Evolutionary conservation across 2,797 vertebrate genomes (phyloP), one percentile per base, ranked within the genome.

Genomic region (Graptemys geographica): DNA sequence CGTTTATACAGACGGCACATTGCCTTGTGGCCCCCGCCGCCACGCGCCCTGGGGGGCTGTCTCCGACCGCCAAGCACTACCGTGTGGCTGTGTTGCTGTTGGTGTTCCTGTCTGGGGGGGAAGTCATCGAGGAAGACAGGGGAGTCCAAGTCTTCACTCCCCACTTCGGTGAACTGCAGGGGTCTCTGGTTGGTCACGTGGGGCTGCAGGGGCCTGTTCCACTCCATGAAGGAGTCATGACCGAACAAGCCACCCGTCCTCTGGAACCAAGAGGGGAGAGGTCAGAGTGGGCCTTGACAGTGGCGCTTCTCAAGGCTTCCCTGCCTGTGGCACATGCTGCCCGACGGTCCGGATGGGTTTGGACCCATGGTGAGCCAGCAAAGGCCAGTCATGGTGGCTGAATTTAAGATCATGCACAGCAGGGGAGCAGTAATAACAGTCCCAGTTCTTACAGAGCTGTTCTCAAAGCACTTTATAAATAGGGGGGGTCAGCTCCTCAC

Each of bases 201-300:
- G 0, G 98, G 97, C 53, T 98, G 95, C 92, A 99, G 96, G 1
- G 98, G 96, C 92, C 98, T 98, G 95, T 97, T 97, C 15, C 98
- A 98, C 93, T 99, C 99, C 53, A 98, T 41, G 97, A 99, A 99
- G 72, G 97, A 98, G 87, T 99, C 94, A 13, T 98, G 99, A 81
- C 99, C 99, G 95, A 99, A 99, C 85, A 99, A 98, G 47, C 99
- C 99, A 5, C 99, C 99, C 0, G 98, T 98, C 83, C 99, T 99
- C 99, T 99, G 97, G 86, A 94, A 93, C 37, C 51, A 90, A 96
- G 25, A 53, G 52, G 69, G 47, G 90, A 81, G 41, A 49, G 37
- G 41, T 94, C 81, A 95, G 92, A 47, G 16, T 2, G 10, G 49
- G 83, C 2, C 10, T 33, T 72, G 65, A 86, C 49, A 19, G 37